These are phyloP conservation scores for Drosophila tanythrix DNA, from an alignment of 2,888 invertebrate species.

Conservation along the genomic window DNA sequence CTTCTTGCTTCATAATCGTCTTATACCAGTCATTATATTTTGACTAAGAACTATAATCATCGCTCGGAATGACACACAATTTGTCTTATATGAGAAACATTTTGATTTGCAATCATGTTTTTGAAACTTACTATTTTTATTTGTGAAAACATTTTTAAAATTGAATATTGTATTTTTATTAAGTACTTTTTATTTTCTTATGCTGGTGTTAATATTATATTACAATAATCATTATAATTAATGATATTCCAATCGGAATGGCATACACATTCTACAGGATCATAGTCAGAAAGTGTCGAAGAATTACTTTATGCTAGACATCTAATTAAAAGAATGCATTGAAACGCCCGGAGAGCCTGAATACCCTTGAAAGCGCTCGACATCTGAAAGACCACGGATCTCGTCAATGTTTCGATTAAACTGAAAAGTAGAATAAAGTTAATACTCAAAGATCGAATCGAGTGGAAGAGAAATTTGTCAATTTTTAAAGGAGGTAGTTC, in stretches of 20 bases:
- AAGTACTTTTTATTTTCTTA: not conserved
- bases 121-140: not conserved
- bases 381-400: not conserved
- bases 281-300: too few relatives aligned
- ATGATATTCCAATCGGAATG: too few relatives aligned
- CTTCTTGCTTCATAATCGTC: not conserved
- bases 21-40: not conserved
- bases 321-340: too few relatives aligned
- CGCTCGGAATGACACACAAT: not conserved
- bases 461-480: not conserved
- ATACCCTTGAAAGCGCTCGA: not conserved
- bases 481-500: not conserved
- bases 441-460: not conserved
- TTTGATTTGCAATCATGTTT: not conserved
- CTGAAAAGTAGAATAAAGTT: not conserved
- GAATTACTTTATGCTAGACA: too few relatives aligned
- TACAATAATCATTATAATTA: not conserved
- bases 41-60: not conserved
- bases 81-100: not conserved
- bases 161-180: not conserved
- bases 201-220: not conserved
- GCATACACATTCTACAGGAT: too few relatives aligned
- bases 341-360: too few relatives aligned
- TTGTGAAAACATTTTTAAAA: not conserved
- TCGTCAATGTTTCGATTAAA: not conserved